A percentile compares a stretch with the other conserved stretches of the same genome.
phyloP scores from a whole-genome alignment of 2,113 vertebrate genomes.

The Zosterops hypoxanthus region DNA sequence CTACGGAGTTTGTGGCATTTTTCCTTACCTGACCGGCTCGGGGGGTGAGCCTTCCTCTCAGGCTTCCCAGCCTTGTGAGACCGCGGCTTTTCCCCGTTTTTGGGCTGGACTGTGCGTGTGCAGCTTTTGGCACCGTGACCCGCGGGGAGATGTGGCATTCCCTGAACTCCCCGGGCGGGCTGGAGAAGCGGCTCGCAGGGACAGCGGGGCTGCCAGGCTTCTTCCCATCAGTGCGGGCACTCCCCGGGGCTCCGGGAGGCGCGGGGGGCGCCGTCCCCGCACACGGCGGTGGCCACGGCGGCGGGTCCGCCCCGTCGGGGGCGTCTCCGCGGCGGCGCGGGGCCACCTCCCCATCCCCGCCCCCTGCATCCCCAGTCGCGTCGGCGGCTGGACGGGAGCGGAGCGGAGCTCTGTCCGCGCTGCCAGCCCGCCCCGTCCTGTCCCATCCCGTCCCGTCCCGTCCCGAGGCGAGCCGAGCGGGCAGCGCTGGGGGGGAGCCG shows the following conservation, averaged over 20 bases:
- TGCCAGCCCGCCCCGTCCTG: background rate
- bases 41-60: background rate
- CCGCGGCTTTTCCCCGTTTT: background rate
- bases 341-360: conserved; percentile 35
- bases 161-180: background rate
- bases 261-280: fast-evolving
- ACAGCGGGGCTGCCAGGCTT: fast-evolving
- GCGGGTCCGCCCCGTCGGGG: conserved; percentile 29
- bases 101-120: fast-evolving
- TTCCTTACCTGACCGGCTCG: background rate
- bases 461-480: background rate
- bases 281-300: background rate
- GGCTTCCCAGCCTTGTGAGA: background rate
- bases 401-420: background rate
- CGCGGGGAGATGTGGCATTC: fast-evolving
- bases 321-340: conserved; percentile 23
- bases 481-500: background rate
- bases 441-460: background rate
- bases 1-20: background rate
- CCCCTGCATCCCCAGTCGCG: conserved; percentile 17
- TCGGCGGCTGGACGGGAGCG: background rate
- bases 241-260: fast-evolving
- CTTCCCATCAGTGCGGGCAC: fast-evolving
- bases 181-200: background rate
- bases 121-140: fast-evolving